These are phyloP conservation scores for Stigmatopora argus DNA, from an alignment of 2,113 vertebrate species.

Conservation along the genomic window DNA sequence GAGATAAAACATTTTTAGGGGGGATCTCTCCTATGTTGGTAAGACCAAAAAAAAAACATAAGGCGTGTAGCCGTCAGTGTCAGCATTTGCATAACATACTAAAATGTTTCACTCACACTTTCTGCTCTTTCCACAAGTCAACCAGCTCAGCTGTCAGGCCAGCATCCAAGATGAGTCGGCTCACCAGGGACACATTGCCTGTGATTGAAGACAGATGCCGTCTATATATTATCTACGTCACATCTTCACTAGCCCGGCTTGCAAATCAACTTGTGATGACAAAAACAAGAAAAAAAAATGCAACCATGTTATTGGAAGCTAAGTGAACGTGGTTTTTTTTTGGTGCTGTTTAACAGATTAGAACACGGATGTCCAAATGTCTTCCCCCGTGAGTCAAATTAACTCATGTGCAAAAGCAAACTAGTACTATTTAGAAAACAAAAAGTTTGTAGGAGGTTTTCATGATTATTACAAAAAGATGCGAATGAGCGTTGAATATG, in stretches of 20 bases:
- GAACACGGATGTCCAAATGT: background rate
- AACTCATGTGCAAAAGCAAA: background rate
- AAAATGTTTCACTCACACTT: conserved; percentile 72
- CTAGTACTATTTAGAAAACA: background rate
- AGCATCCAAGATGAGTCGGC: conserved; percentile 87
- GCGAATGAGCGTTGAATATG: too few species aligned
- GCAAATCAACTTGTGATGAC: background rate
- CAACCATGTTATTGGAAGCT: background rate
- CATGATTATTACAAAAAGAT: too few species aligned
- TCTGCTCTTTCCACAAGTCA: conserved; percentile 83
- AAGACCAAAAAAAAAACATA: background rate
- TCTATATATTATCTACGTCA: conserved; percentile 18
- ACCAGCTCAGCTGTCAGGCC: conserved; percentile 87
- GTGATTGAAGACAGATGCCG: conserved; percentile 33
- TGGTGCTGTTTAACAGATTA: background rate
- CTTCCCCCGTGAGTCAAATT: background rate
- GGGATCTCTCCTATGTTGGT: too few species aligned
- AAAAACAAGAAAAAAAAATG: background rate
- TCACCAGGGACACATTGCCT: conserved; percentile 87
- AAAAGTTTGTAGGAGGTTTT: too few species aligned
- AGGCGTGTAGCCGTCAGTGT: background rate
- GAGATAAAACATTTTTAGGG: too few species aligned
- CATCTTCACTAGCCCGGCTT: background rate
- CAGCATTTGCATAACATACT: background rate
- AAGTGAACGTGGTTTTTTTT: background rate